These are phyloP conservation scores for Allacma fusca DNA, from an alignment of 2,888 invertebrate genomes.

Conservation along the genomic window DNA sequence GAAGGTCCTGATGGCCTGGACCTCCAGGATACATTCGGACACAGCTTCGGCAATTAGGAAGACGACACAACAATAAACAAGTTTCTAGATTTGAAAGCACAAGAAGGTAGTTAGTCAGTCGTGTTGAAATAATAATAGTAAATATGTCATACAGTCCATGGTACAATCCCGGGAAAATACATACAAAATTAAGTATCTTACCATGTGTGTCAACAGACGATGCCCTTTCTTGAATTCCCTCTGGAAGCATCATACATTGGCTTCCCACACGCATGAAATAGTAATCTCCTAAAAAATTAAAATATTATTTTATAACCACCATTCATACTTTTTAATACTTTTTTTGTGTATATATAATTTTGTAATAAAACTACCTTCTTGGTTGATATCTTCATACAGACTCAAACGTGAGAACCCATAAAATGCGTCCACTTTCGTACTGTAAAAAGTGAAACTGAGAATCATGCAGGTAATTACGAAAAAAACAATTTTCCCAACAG, in stretches of 20 bases:
- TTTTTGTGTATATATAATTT: too few relatives aligned
- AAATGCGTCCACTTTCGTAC: neutral
- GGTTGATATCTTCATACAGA: constrained; percentile 11
- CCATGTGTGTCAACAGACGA: constrained; percentile 32
- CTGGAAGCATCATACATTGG: constrained; percentile 10
- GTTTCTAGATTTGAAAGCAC: too few relatives aligned
- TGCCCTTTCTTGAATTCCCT: constrained; percentile 7
- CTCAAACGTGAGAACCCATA: constrained; percentile 21
- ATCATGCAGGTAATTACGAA: too few relatives aligned
- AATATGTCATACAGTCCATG: too few relatives aligned
- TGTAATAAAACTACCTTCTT: too few relatives aligned
- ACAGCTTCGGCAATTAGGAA: constrained; percentile 18
- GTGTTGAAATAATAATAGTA: too few relatives aligned
- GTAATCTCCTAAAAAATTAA: neutral
- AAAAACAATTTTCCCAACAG: too few relatives aligned
- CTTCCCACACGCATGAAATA: constrained; percentile 18
- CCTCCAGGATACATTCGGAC: constrained; percentile 51
- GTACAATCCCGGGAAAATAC: too few relatives aligned
- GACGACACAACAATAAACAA: neutral
- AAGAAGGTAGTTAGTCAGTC: too few relatives aligned
- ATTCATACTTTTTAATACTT: neutral
- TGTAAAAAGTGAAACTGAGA: neutral
- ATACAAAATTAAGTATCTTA: too few relatives aligned
- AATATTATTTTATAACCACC: neutral
- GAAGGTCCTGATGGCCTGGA: constrained; percentile 52